Percentiles rank a stretch among this genome's conserved stretches.
Evolutionary conservation across 2,888 invertebrate genomes (phyloP).

Genomic region (Ligdia adustata): DNA sequence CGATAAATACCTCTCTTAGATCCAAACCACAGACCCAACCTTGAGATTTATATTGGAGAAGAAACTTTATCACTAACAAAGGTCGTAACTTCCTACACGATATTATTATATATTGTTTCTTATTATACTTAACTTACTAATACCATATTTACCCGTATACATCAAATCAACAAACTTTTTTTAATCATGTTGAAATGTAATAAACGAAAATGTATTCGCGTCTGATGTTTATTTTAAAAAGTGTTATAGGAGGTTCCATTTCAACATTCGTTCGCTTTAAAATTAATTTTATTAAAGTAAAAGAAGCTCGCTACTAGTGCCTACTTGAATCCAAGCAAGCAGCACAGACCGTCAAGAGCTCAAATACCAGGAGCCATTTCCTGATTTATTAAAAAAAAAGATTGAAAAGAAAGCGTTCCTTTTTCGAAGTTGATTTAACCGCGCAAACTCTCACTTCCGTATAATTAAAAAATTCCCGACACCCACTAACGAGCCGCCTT

Average conservation of each 20-base stretch:
- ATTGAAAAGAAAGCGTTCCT: conserved; percentile 20
- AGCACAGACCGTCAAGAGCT: conserved; percentile 9
- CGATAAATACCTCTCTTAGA: background rate
- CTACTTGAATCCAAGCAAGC: conserved; percentile 20
- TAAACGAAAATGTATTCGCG: too few species aligned
- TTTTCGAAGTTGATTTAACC: conserved; percentile 35
- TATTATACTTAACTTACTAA: background rate
- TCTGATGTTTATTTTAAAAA: too few species aligned
- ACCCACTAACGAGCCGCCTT: conserved; percentile 63
- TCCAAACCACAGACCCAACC: conserved; percentile 19
- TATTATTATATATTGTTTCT: conserved; percentile 31
- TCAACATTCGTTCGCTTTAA: conserved; percentile 11
- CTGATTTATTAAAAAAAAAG: conserved; percentile 36
- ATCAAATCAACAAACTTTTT: background rate
- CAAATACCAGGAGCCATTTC: conserved; percentile 25
- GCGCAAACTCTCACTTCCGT: conserved; percentile 54
- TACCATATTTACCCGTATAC: background rate
- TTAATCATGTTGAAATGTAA: too few species aligned
- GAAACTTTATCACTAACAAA: conserved; percentile 36
- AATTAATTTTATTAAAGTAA: conserved; percentile 28
- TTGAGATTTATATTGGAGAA: conserved; percentile 36
- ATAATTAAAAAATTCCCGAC: conserved; percentile 64
- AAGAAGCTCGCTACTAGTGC: conserved; percentile 31
- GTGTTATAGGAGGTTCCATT: too few species aligned
- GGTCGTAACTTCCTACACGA: conserved; percentile 30